Evolutionary conservation across 2,888 invertebrate genomes (phyloP), one percentile per base, ranked within the genome.

Genomic region (Lasius platythorax): DNA sequence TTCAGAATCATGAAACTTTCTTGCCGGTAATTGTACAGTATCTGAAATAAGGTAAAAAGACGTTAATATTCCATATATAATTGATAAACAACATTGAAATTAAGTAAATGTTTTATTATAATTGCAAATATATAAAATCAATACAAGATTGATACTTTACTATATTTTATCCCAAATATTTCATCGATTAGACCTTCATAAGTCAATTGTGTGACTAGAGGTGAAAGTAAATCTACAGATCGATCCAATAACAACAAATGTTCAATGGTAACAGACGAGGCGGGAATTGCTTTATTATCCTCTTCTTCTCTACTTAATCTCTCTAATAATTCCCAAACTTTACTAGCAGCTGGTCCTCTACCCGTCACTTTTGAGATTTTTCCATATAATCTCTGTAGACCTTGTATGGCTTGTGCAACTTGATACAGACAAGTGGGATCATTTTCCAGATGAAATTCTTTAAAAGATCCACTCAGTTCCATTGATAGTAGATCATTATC

Each of bases 161-260:
- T 97, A 91, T 96, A 97, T 90, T 97, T 97, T 84, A 99, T 98
- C 53, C 98, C 98, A 95, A 97, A 99, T 83, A 99, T 96, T 95
- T 99, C 99, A 95, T 99, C 99, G 87, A 99, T 98, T 9, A 99
- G 96, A 3, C 99, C 99, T 95, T 99, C 99, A 92, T 99, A 99
- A 0, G 99, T 99, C 53, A 99, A 96, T 93, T 99, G 99, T 0
- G 99, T 99, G 0, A 98, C 97, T 92, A 99, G 96, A 0, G 99
- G 98, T 68, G 99, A 98, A 70, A 99, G 96, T 78, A 99, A 96
- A 96, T 99, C 99, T 3, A 99, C 96, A 64, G 97, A 97, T 40
- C 99, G 96, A 95, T 99, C 99, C 1, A 99, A 95, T 67, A 99
- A 95, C 9, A 99, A 95, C 84, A 99, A 96, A 94, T 98, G 98